Evolutionary conservation across 2,113 vertebrate species (phyloP).

Genomic region (Paradoxurus hermaphroditus): DNA sequence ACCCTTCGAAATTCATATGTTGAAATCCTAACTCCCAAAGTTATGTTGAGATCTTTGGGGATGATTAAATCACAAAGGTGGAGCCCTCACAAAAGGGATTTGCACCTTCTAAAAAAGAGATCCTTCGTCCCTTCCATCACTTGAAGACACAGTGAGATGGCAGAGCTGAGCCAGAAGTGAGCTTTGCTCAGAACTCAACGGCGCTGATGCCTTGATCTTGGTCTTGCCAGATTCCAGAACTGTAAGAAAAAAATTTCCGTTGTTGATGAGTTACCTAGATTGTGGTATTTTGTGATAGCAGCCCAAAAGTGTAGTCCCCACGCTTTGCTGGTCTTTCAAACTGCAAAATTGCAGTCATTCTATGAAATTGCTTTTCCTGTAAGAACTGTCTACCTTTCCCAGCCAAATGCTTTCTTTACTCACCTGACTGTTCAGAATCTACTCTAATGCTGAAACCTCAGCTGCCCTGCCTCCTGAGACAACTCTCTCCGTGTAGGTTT

Average conservation of each 20-base stretch:
- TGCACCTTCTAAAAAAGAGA: background rate
- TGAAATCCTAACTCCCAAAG: background rate
- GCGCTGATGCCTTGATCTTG: background rate
- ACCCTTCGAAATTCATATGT: background rate
- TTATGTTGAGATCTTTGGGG: background rate
- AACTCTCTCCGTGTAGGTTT: background rate
- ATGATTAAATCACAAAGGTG: background rate
- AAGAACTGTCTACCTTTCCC: background rate
- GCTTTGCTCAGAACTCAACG: background rate
- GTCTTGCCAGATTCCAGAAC: background rate
- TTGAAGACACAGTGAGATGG: background rate
- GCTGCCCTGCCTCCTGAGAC: background rate
- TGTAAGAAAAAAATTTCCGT: background rate
- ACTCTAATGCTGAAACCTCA: background rate
- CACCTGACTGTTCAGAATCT: accelerated
- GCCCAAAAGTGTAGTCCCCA: background rate
- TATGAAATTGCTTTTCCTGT: background rate
- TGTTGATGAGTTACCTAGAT: background rate
- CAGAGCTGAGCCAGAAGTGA: background rate
- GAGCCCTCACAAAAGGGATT: background rate
- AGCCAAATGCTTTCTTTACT: background rate
- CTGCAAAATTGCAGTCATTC: accelerated
- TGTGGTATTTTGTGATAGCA: background rate
- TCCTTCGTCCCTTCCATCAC: accelerated
- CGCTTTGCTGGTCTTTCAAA: background rate